Base-by-base conservation (phyloP, 1,140 invertebrate species). In the Lordiphosa clarofinis region DNA sequence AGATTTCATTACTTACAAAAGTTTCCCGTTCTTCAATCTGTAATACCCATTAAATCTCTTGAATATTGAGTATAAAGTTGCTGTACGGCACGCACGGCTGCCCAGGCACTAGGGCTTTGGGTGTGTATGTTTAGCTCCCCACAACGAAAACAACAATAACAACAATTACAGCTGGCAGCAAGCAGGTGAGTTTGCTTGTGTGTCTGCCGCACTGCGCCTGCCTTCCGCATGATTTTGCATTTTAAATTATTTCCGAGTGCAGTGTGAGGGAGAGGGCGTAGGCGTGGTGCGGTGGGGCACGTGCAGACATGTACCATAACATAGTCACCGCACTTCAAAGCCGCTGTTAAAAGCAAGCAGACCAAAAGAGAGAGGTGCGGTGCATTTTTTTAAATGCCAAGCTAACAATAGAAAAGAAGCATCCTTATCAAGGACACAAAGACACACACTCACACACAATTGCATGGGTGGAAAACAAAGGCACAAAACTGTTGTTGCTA, bases 371-470 rank as follows among this genome's bases (percentile, higher is more conserved):
- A 4, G 12, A 42, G 42, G 44, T 28, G 33, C 35, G 48, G 48
- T 54, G 61, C 52, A 73, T 71, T 78, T 82, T 82, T 73, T 73
- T 63, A 84, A 84, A 86, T 84, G 78, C 78, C 79, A 86, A 59
- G 57, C 79, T 73, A 84, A 84, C 78, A 84, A 84, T 86, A 84
- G 73, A 84, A 78, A 84, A 78, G 78, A 78, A 84, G 78, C 78
- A 84, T 84, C 78, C 78, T 73, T 78, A 84, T 84, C 78, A 84
- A 84, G 78, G 78, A 66, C 76, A 75, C 62, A 70, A 64, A 69
- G 28, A 56, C 44, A 42, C 42, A 40, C 54, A 46, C 64, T 21
- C 56, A 55, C 50, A 50, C 39, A 43, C 59, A 71, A 67, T 67
- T 68, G 74, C 66, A 56, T 38, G 40, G n/a, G 49, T 54, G 62